Evolutionary conservation across 2,888 invertebrate species (phyloP), one percentile per base, ranked within the genome.

Genomic region (Odontocolon sp.): DNA sequence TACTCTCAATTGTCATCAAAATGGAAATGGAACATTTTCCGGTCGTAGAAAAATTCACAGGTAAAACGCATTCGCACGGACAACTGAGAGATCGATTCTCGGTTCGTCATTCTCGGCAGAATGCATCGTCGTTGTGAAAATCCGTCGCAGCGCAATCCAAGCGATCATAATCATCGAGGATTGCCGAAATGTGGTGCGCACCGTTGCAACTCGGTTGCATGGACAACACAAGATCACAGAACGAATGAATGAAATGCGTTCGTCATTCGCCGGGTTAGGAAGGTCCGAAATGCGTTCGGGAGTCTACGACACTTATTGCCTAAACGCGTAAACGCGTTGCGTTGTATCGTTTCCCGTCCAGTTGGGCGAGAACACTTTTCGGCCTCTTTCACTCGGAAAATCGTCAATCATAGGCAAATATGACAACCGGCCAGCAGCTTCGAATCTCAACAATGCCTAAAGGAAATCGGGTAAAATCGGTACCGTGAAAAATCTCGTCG

Each of bases 331-430:
- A 66, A 72, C 66, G 61, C 73, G 18, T 76, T 71, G 61, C 76
- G 72, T 72, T 61, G 36, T 61, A 69, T 52, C 56, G 31, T 8
- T 33, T 70, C 50, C 3, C 57, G 71, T 47, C 84, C 85, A 81
- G 85, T 87, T 86, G 36, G 21, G 47, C 21, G 33, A 21, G 9
- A 42, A 14, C 63, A 57, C 33, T 63, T 61, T 50, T 56, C 56
- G 72, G 47, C 36, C 36, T 67, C 64, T 73, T 69, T 79, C 70
- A 74, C 50, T 52, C 31, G 72, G 69, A 72, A 81, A 87, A 87
- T 90, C 90, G 90, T 90, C 87, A 89, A 90, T 90, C 90, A 90
- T 90, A 90, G 82, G 86, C 88, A 90, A 90, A 90, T 90, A 90
- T 90, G 90, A 90, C 90, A 90, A 87, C 83, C 88, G 87, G 87